A percentile compares a stretch with the other conserved stretches of the same genome.
These are phyloP conservation scores for Patella ulyssiponensis DNA, from an alignment of 2,888 invertebrate genomes.

Conservation along the genomic window DNA sequence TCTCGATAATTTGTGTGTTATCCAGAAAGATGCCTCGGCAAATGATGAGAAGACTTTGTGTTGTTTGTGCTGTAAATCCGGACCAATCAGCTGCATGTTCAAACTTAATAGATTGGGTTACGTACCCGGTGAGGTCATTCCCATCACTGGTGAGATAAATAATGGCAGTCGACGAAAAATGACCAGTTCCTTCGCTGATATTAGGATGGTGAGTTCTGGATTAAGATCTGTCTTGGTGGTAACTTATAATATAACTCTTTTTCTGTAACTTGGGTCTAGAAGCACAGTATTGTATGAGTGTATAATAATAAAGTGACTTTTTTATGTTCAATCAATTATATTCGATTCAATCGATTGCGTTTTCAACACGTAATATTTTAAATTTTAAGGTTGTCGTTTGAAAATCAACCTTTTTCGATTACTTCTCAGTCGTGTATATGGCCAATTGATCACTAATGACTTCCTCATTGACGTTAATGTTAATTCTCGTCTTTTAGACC, in stretches of 20 bases:
- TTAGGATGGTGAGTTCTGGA: slow-evolving; percentile 77
- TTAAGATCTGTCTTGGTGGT: too few relatives aligned
- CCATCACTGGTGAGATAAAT: slow-evolving; percentile 85
- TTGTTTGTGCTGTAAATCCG: slow-evolving; percentile 76
- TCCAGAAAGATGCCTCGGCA: slow-evolving; percentile 21
- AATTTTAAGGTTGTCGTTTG: slow-evolving; percentile 79
- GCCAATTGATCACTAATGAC: too few relatives aligned
- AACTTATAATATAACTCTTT: too few relatives aligned
- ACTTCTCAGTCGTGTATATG: too few relatives aligned
- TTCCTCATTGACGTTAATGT: slow-evolving; percentile 91
- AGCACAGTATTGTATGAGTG: not conserved
- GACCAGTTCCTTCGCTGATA: slow-evolving; percentile 86
- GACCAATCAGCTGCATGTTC: slow-evolving; percentile 87
- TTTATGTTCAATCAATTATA: slow-evolving; percentile 74
- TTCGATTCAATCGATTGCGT: slow-evolving; percentile 88
- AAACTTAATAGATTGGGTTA: slow-evolving; percentile 91
- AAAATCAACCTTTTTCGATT: too few relatives aligned
- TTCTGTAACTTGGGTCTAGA: not conserved
- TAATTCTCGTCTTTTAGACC: slow-evolving; percentile 78
- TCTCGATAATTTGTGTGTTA: not conserved
- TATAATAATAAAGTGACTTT: slow-evolving; percentile 74
- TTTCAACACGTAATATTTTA: slow-evolving; percentile 87
- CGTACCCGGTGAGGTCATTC: slow-evolving; percentile 93
- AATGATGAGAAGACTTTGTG: slow-evolving; percentile 76
- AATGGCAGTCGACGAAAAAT: slow-evolving; percentile 90